Conservation (phyloP, 2,888 invertebrate species). For the Amblyteles armatorius region DNA sequence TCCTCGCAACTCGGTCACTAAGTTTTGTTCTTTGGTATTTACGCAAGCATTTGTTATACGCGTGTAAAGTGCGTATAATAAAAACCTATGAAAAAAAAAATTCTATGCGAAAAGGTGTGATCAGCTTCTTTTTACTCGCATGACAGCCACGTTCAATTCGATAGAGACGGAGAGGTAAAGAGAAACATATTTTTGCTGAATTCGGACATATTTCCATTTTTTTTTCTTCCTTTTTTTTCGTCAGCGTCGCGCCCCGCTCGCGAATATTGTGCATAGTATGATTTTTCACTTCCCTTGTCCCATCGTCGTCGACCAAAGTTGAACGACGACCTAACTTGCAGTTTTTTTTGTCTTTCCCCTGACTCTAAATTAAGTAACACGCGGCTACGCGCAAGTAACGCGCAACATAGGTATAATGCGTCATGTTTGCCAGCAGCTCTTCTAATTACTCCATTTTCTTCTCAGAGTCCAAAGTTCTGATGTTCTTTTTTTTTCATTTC, state of each 20-base stretch:
- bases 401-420: constrained; percentile 21
- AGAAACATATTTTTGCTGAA: constrained; percentile 38
- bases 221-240: constrained; percentile 5
- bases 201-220: constrained; percentile 9
- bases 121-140: constrained; percentile 25
- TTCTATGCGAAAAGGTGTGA: constrained; percentile 34
- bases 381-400: constrained; percentile 44
- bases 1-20: neutral
- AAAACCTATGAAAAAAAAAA: constrained; percentile 36
- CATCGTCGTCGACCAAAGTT: constrained; percentile 37
- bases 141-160: constrained; percentile 28
- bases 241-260: constrained; percentile 30
- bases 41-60: constrained; percentile 45
- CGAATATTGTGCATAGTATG: constrained; percentile 62
- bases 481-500: constrained; percentile 14
- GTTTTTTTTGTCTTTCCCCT: constrained; percentile 32
- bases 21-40: constrained; percentile 49
- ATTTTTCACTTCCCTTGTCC: constrained; percentile 48
- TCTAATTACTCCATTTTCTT: constrained; percentile 27
- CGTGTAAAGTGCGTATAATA: constrained; percentile 36
- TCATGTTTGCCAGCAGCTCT: constrained; percentile 44
- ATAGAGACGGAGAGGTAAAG: constrained; percentile 36
- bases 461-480: constrained; percentile 44
- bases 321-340: constrained; percentile 52
- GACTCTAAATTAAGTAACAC: constrained; percentile 51